Conservation (phyloP, 2,888 invertebrate species). For the Caradrina clavipalpis region DNA sequence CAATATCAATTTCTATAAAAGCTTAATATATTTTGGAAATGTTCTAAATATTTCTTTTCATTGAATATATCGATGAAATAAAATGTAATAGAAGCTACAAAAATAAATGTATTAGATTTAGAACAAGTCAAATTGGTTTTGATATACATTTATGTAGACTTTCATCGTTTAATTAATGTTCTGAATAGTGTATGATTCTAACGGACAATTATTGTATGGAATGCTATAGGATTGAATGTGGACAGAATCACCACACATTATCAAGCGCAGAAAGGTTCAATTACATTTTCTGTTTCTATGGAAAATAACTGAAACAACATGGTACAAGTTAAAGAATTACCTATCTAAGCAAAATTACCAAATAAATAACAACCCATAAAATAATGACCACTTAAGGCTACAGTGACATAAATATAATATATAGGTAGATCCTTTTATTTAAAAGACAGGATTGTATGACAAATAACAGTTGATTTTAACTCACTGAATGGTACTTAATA, state of each 20-base stretch:
- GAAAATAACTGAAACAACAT: neutral
- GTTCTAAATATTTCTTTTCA: slow-evolving; percentile 16
- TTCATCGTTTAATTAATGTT: neutral
- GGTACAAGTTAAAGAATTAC: neutral
- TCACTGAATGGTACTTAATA: neutral
- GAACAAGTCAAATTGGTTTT: neutral
- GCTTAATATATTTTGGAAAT: slow-evolving; percentile 1
- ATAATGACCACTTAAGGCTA: too few relatives aligned
- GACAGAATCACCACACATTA: neutral
- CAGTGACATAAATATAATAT: too few relatives aligned
- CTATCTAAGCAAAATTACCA: neutral
- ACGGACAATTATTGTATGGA: neutral
- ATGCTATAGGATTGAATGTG: too few relatives aligned
- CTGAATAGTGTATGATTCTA: neutral
- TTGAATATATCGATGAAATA: slow-evolving; percentile 6
- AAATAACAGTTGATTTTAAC: too few relatives aligned
- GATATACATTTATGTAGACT: neutral
- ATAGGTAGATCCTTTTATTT: too few relatives aligned
- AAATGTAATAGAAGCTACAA: slow-evolving; percentile 10
- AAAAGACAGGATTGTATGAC: too few relatives aligned
- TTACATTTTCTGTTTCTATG: neutral
- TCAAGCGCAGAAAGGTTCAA: neutral
- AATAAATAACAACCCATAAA: slow-evolving; percentile 28
- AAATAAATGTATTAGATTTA: slow-evolving; percentile 6
- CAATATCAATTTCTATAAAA: slow-evolving; percentile 36